Percentiles rank a stretch among this genome's conserved stretches.
phyloP scores from a whole-genome alignment of 1,140 invertebrate genomes.

The Cataglyphis hispanica region DNA sequence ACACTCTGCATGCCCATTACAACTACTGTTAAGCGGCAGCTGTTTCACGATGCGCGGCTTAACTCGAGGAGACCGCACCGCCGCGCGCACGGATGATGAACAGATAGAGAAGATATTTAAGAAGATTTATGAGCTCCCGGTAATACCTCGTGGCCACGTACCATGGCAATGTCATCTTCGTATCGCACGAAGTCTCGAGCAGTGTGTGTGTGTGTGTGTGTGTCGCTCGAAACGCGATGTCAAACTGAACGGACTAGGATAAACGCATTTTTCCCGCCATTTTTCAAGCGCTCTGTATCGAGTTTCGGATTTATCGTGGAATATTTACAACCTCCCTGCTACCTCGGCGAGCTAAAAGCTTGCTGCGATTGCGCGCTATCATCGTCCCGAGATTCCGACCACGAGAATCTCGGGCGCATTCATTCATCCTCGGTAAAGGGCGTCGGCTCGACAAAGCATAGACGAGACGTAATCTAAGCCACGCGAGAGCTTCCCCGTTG shows the following conservation, averaged over 20 bases:
- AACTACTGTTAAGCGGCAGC: constrained; percentile 78
- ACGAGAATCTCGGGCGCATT: neutral
- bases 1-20: constrained; percentile 75
- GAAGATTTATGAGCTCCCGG: constrained; percentile 79
- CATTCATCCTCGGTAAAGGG: constrained; percentile 22
- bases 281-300: neutral
- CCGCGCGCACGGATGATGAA: constrained; percentile 70
- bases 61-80: constrained; percentile 43
- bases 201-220: too few species aligned
- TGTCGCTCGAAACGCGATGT: neutral
- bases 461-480: constrained; percentile 63
- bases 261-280: neutral
- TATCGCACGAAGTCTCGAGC: constrained; percentile 8
- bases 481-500: constrained; percentile 56
- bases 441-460: constrained; percentile 47
- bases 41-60: constrained; percentile 67
- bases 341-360: neutral
- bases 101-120: constrained; percentile 80
- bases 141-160: constrained; percentile 61
- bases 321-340: constrained; percentile 18
- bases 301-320: neutral
- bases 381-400: neutral
- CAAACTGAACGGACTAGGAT: neutral
- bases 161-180: constrained; percentile 55
- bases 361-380: neutral